Percentiles rank a stretch among this genome's conserved stretches.
phyloP scores from a whole-genome alignment of 2,797 vertebrate species.

The Scarus forsteni region DNA sequence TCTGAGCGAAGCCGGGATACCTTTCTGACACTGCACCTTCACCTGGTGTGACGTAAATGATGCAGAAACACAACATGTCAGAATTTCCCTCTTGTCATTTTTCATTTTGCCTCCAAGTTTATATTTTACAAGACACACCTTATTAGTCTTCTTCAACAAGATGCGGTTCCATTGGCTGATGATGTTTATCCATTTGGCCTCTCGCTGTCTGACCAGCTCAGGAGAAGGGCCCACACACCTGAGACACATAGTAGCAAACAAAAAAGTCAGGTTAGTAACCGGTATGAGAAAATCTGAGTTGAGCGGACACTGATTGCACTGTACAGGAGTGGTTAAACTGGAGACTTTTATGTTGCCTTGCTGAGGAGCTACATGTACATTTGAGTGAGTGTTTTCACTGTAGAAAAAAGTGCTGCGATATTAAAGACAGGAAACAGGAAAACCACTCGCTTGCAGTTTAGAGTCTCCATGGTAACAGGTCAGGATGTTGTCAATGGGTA shows the following conservation, averaged over 20 bases:
- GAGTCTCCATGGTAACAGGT: conserved; percentile 79
- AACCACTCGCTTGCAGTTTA: conserved; percentile 81
- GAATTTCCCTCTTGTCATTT: background rate
- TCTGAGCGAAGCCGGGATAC: conserved; percentile 90
- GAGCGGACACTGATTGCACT: background rate
- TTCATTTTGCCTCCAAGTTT: background rate
- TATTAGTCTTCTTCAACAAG: conserved; percentile 84
- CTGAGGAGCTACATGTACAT: conserved; percentile 32
- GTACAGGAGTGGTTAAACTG: background rate
- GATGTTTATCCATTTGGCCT: conserved; percentile 91
- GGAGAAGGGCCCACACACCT: conserved; percentile 83
- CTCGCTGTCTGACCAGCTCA: conserved; percentile 88
- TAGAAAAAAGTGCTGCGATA: conserved; percentile 39
- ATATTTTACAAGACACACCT: conserved; percentile 77
- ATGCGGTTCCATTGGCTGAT: conserved; percentile 88
- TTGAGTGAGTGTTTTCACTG: conserved; percentile 45
- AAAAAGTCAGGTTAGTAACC: background rate
- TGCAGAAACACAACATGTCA: conserved; percentile 9
- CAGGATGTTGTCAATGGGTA: conserved; percentile 79
- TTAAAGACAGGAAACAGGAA: conserved; percentile 86
- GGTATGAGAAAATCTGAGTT: background rate
- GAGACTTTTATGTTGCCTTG: conserved; percentile 10
- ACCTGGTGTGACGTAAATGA: conserved; percentile 75
- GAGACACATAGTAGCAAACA: conserved; percentile 33
- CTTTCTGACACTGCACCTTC: conserved; percentile 91